Percentiles rank a stretch among this genome's conserved stretches.
These are phyloP conservation scores for Hydrozoanthus tunicans DNA, from an alignment of 64 coral and sea anemone species.

Conservation along the genomic window DNA sequence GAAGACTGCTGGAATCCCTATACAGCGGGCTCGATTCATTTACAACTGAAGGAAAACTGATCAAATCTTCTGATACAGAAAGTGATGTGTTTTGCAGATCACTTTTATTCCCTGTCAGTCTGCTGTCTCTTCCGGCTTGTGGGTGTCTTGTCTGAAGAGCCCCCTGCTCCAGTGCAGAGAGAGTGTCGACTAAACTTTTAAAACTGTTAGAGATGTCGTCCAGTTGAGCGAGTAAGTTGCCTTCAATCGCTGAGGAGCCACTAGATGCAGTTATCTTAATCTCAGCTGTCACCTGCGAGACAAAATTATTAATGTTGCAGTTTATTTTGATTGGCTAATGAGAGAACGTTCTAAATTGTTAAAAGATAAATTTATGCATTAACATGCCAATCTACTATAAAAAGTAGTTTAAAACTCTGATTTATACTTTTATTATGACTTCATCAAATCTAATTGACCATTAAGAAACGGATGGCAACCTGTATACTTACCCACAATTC, in stretches of 20 bases:
- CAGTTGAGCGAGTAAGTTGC: conserved; percentile 77
- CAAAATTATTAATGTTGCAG: neutral
- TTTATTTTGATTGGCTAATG: neutral
- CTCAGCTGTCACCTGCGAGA: conserved; percentile 58
- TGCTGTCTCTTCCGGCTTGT: neutral
- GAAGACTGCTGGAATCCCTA: conserved; percentile 47
- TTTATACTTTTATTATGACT: no score
- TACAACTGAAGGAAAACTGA: conserved; percentile 26
- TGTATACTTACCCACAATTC: no score
- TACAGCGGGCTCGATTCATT: neutral
- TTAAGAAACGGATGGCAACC: no score
- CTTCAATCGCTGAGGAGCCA: conserved; percentile 61
- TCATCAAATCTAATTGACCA: no score
- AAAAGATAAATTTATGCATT: no score
- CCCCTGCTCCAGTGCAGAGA: conserved; percentile 64
- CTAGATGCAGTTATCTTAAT: conserved; percentile 78
- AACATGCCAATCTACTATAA: no score
- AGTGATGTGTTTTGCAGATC: neutral
- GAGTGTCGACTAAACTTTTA: conserved; percentile 76
- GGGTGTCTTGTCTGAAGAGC: conserved; percentile 9
- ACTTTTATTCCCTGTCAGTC: conserved; percentile 23
- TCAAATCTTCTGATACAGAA: conserved; percentile 52
- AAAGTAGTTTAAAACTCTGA: no score
- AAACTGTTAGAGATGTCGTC: conserved; percentile 91
- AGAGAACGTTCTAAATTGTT: no score